Percentiles rank a stretch among this genome's conserved stretches.
Conservation (phyloP, 2,113 vertebrate species). For the Bubo blakistoni region DNA sequence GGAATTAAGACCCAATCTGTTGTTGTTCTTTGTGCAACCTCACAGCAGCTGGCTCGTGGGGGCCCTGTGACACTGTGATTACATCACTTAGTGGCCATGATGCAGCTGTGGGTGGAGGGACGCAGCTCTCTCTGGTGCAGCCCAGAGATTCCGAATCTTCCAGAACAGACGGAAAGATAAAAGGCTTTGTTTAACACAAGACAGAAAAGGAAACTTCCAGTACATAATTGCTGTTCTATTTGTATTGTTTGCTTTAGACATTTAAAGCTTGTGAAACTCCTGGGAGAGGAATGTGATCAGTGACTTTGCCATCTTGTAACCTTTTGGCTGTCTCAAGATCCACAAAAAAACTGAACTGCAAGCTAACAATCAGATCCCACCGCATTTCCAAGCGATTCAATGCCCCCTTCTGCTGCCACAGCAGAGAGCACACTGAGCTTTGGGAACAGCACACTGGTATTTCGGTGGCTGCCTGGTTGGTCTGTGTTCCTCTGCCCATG, state of each 20-base stretch:
- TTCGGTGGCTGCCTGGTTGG: fast-evolving
- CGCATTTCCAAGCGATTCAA: fast-evolving
- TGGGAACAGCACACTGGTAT: not conserved
- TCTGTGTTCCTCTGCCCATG: not conserved
- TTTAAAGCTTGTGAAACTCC: not conserved
- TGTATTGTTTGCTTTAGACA: not conserved
- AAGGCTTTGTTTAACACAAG: not conserved
- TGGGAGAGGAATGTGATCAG: not conserved
- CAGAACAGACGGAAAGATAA: not conserved
- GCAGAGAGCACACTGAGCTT: not conserved
- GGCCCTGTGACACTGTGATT: not conserved
- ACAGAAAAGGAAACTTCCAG: not conserved
- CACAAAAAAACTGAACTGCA: not conserved
- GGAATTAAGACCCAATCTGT: not conserved
- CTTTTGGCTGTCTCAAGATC: not conserved
- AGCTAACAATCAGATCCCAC: not conserved
- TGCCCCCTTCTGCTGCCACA: not conserved
- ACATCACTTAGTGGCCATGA: not conserved
- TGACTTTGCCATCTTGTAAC: not conserved
- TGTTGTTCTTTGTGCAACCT: not conserved
- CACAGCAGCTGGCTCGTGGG: fast-evolving
- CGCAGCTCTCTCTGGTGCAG: not conserved
- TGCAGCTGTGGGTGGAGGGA: not conserved
- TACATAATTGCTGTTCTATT: not conserved
- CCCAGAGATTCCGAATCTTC: not conserved